A percentile compares a stretch with the other conserved stretches of the same genome.
phyloP scores from a whole-genome alignment of 1,140 invertebrate genomes.

The Pseudomyrmex sp. region DNA sequence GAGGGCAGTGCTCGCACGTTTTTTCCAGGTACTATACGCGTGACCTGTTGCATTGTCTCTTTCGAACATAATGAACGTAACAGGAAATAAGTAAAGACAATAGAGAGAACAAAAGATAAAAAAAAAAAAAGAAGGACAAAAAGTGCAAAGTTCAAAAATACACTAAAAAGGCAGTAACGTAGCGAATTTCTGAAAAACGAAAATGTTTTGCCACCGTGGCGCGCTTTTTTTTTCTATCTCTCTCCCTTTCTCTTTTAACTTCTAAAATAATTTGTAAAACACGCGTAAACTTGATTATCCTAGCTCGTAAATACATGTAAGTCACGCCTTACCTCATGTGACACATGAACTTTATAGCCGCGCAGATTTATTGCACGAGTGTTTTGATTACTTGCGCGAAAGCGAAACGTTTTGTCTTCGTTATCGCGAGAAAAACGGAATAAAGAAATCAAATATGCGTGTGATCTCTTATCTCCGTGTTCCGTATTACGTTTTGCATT shows the following conservation, averaged over 20 bases:
- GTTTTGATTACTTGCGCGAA: constrained; percentile 19
- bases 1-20: constrained; percentile 9
- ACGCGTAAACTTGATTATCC: not conserved
- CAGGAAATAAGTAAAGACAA: no score
- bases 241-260: not conserved
- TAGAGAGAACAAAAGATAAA: no score
- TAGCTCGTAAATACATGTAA: not conserved
- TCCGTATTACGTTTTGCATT: not conserved
- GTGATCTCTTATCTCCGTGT: not conserved
- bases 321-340: not conserved
- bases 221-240: not conserved
- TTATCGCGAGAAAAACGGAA: constrained; percentile 25
- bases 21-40: not conserved
- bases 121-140: no score
- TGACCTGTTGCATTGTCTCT: no score
- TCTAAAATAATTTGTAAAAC: constrained; percentile 27
- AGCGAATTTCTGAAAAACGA: no score
- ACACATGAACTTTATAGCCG: not conserved
- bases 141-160: no score
- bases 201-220: not conserved
- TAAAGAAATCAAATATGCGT: not conserved
- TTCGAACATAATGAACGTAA: no score
- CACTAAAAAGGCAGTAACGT: no score
- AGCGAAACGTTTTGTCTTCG: not conserved
- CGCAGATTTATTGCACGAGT: constrained; percentile 9